Conservation (phyloP, 2,797 vertebrate species). For the Hypotaenidia philippensis region DNA sequence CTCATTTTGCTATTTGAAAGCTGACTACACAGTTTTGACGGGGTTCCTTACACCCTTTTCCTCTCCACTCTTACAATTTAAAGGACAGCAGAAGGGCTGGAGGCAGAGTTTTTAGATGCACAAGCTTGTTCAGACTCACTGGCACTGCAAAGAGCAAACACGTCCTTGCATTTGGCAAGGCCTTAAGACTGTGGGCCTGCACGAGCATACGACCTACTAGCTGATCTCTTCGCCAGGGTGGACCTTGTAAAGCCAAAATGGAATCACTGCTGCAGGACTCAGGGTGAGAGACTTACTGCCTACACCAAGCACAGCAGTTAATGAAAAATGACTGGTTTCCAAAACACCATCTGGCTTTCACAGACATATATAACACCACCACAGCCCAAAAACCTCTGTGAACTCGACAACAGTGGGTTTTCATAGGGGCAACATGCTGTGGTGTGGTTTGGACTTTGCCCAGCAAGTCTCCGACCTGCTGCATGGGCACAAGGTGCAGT, state of each 20-base stretch:
- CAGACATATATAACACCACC: not conserved
- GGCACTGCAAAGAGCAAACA: not conserved
- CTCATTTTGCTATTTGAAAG: not conserved
- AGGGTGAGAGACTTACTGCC: not conserved
- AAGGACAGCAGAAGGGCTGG: not conserved
- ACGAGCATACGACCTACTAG: not conserved
- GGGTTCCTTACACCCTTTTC: not conserved
- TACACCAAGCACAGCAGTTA: not conserved
- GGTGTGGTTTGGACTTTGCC: not conserved
- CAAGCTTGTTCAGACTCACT: constrained; percentile 4
- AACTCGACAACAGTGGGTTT: not conserved
- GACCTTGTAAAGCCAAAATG: not conserved
- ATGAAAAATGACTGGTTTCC: not conserved
- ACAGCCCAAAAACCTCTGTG: constrained; percentile 10
- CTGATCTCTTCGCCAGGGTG: not conserved
- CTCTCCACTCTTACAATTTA: not conserved
- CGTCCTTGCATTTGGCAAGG: not conserved
- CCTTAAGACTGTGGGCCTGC: not conserved
- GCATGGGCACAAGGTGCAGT: not conserved
- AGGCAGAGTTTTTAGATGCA: not conserved
- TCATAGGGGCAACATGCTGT: not conserved
- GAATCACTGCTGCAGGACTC: fast-evolving
- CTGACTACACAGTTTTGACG: not conserved
- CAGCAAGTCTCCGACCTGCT: not conserved
- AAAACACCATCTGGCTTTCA: constrained; percentile 33